Base-by-base conservation (phyloP, 2,113 vertebrate species). In the Labeo rohita region DNA sequence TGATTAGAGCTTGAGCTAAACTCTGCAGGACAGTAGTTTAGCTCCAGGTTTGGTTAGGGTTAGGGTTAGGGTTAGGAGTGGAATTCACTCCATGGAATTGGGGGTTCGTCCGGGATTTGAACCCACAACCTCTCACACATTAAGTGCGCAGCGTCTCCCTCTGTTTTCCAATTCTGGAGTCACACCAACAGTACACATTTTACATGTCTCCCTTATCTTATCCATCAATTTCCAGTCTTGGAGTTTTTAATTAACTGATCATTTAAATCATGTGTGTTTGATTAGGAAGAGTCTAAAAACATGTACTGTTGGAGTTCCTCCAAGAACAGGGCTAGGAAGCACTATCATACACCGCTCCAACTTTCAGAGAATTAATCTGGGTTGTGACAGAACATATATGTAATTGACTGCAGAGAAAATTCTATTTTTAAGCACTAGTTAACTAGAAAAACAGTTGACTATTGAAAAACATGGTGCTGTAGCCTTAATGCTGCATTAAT, bases 21-120 rank as follows among this genome's bases (percentile, higher is more conserved):
- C 16, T 13, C 13, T 56, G 56, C 56, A 59, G 18, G 18, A n/a
- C 0, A 59, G 18, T n/a, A n/a, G n/a, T n/a, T n/a, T n/a, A n/a
- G n/a, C n/a, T n/a, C n/a, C n/a, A n/a, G n/a, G n/a, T n/a, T n/a
- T n/a, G n/a, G n/a, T n/a, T n/a, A n/a, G n/a, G 28, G 28, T 28
- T 28, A 28, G 28, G 28, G 28, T 28, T 28, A 28, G 28, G 28
- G 28, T 28, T 28, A 28, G 28, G 28, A 28, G 28, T 2, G 28
- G 28, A 28, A 28, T 28, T 28, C 28, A 28, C 28, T 28, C 28
- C 1, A 28, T 28, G 28, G 28, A 28, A 28, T 28, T 28, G 75
- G 75, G 47, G 75, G 75, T 47, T 54, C 11, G n/a, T 78, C 47
- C 47, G 2, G 75, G 75, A 78, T 78, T 23, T 52, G n/a, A 78